Conservation (phyloP, 1,140 invertebrate genomes). For the Caerostris darwini region DNA sequence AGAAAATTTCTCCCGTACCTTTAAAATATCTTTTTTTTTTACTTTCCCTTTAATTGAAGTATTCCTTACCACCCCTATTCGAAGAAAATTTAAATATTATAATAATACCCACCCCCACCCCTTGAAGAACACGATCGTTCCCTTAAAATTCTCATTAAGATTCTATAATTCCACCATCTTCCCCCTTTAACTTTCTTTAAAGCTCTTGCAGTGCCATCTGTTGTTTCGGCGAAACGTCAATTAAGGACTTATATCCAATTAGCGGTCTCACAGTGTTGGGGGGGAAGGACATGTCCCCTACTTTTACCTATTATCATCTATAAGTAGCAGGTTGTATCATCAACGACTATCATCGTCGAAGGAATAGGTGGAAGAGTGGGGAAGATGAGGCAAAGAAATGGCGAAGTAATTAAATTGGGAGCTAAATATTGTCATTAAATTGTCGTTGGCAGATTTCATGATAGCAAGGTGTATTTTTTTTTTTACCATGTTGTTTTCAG, state of each 20-base stretch:
- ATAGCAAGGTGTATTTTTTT: constrained; percentile 19
- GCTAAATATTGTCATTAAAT: constrained; percentile 76
- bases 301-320: neutral
- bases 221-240: constrained; percentile 46
- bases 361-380: neutral
- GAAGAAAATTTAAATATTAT: constrained; percentile 15
- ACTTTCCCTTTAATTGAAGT: neutral
- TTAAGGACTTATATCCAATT: constrained; percentile 58
- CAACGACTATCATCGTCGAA: constrained; percentile 18
- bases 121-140: neutral
- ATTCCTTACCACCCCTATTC: neutral
- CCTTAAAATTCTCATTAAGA: neutral
- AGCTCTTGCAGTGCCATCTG: constrained; percentile 36
- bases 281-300: neutral
- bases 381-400: constrained; percentile 37
- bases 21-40: neutral
- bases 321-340: constrained; percentile 44
- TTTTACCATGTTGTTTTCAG: neutral
- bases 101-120: neutral
- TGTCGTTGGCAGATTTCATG: constrained; percentile 71
- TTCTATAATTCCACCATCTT: neutral
- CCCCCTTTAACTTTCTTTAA: neutral
- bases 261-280: neutral
- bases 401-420: constrained; percentile 69
- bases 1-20: neutral